phyloP scores from a whole-genome alignment of 2,888 invertebrate genomes.

The Cephus spinipes region DNA sequence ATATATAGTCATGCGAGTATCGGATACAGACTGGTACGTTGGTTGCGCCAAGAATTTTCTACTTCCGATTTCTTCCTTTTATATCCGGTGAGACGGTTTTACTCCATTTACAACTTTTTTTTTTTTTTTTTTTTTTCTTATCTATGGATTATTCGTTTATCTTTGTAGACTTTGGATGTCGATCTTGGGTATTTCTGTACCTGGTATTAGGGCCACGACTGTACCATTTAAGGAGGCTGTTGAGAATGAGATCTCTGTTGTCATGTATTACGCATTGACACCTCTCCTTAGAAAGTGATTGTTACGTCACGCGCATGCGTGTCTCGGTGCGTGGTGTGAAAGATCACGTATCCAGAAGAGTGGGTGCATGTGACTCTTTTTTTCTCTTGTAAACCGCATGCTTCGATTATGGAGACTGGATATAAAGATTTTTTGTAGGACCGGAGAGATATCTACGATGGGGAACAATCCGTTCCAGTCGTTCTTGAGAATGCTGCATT shows the following conservation, averaged over 20 bases:
- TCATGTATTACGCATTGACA: neutral
- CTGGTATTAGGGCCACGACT: neutral
- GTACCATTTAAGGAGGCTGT: neutral
- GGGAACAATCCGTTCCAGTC: neutral
- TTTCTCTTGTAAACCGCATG: neutral
- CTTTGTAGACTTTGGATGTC: neutral
- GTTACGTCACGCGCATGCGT: neutral
- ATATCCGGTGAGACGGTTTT: neutral
- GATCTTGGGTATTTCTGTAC: neutral
- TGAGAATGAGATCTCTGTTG: neutral
- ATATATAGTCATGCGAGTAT: neutral
- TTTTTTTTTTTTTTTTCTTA: neutral
- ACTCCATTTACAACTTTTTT: neutral
- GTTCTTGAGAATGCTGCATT: neutral
- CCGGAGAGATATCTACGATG: neutral
- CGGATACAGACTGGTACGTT: neutral
- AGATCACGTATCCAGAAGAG: neutral
- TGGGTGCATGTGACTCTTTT: neutral
- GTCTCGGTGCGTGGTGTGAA: neutral
- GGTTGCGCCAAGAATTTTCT: neutral
- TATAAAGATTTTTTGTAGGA: neutral
- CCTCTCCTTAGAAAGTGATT: slow-evolving; percentile 6
- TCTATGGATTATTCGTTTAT: neutral
- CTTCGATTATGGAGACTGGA: neutral
- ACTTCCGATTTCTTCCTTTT: neutral